Evolutionary conservation across 2,888 invertebrate species (phyloP), one percentile per base, ranked within the genome.

Genomic region (Platycheirus rosarum): DNA sequence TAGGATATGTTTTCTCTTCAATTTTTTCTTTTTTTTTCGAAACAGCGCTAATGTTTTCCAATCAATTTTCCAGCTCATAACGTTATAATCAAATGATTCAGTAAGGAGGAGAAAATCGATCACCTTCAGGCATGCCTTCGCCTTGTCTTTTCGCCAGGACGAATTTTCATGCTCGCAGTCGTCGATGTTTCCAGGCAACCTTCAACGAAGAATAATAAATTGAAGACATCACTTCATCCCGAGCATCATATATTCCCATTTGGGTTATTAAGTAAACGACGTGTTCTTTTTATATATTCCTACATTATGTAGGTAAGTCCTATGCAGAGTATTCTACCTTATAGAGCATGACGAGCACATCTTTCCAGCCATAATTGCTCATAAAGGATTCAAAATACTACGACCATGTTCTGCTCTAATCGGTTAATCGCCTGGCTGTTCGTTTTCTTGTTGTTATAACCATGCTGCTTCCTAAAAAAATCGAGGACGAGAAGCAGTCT

Each of bases 401-500:
- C 55, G 37, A 55, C 55, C 68, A 68, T 73, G 76, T 82, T 77
- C 40, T 63, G 63, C 55, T 73, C 37, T 77, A 77, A 82, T 82
- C 82, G 66, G 42, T 57, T 82, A 82, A 82, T 82, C 82, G 82
- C 44, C 71, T 82, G n/a, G 29, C 18, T 14, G 63, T 71, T 55
- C 57, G 76, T 76, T 76, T 70, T n/a, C n/a, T n/a, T n/a, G n/a
- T 71, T 49, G 53, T 79, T 65, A 65, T 69, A 49, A 53, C n/a
- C 53, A 32, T 32, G 29, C 32, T 55, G 11, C 62, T 9, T 13
- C 2, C 65, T 46, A 16, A 2, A 16, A 6, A 2, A 8, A 23
- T 6, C 23, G 23, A 23, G 6, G 23, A 32, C 6, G 0, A 37
- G 23, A 20, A 9, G 23, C 13, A 23, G 42, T 44, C 37, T 16